Conservation (phyloP, 1,140 invertebrate species). For the Zaprionus ornatus region DNA sequence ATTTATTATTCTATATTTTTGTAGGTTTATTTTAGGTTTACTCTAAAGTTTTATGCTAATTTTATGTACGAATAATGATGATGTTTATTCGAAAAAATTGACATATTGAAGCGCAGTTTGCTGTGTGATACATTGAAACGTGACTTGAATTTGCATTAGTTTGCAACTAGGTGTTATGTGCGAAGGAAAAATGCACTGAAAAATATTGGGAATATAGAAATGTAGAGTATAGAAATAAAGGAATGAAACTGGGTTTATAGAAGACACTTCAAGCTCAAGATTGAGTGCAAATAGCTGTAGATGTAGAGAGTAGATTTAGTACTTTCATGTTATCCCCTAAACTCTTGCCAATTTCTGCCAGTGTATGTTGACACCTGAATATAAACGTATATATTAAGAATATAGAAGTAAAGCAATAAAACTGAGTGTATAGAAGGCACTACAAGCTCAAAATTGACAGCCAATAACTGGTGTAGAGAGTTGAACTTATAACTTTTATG, state of each 20-base stretch:
- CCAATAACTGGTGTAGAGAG: not conserved
- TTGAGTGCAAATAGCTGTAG: not conserved
- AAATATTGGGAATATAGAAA: not conserved
- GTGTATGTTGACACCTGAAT: not conserved
- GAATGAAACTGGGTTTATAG: no score
- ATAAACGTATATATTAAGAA: not conserved
- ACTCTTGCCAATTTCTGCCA: not conserved
- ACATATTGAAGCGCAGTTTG: slow-evolving; percentile 26
- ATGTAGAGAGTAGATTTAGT: no score
- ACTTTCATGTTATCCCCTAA: not conserved
- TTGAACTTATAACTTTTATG: no score
- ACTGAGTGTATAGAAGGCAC: no score
- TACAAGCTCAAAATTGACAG: not conserved
- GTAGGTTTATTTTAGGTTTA: slow-evolving; percentile 25
- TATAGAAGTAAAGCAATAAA: no score
- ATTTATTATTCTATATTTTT: slow-evolving; percentile 15
- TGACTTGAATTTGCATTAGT: slow-evolving; percentile 43
- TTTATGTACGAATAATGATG: slow-evolving; percentile 23
- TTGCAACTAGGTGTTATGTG: not conserved
- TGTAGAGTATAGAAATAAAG: not conserved
- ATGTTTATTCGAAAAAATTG: slow-evolving; percentile 4
- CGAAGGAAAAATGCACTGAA: not conserved
- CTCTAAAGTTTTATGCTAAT: slow-evolving; percentile 27
- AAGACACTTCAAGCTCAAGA: not conserved
- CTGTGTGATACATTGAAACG: slow-evolving; percentile 36